Percentiles rank a stretch among this genome's conserved stretches.
These are phyloP conservation scores for Ranitomeya variabilis DNA, from an alignment of 2,113 vertebrate species.

Conservation along the genomic window DNA sequence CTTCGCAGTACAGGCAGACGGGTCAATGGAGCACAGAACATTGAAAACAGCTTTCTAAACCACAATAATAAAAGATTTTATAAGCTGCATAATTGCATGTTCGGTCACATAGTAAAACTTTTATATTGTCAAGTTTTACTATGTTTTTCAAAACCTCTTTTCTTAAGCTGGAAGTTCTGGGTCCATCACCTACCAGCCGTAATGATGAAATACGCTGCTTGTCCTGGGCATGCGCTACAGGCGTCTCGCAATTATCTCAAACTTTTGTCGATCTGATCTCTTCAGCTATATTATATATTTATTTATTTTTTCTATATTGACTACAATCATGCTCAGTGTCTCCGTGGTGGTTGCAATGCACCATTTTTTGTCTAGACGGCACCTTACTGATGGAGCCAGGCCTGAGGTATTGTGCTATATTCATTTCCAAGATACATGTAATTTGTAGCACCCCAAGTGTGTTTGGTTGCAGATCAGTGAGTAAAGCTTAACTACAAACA, in stretches of 20 bases:
- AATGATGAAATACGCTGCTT: background rate
- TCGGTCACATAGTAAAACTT: too few relatives aligned
- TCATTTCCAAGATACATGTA: background rate
- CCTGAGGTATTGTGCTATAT: background rate
- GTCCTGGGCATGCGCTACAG: background rate
- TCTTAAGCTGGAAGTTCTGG: too few relatives aligned
- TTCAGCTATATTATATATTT: background rate
- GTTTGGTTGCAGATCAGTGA: slow-evolving; percentile 15
- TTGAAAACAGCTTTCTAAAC: too few relatives aligned
- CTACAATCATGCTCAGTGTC: background rate
- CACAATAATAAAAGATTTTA: too few relatives aligned
- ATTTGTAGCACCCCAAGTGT: background rate
- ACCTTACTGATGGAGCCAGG: background rate
- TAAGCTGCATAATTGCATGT: too few relatives aligned
- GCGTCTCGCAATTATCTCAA: background rate
- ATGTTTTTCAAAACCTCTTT: too few relatives aligned
- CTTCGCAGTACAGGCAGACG: too few relatives aligned
- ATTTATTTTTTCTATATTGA: background rate
- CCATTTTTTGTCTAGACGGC: background rate
- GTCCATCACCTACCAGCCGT: too few relatives aligned
- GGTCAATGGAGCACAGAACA: too few relatives aligned
- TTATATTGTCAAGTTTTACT: too few relatives aligned
- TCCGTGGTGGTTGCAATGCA: background rate
- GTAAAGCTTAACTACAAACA: slow-evolving; percentile 12
- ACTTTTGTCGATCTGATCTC: background rate